phyloP scores from a whole-genome alignment of 2,113 vertebrate species.

The Rhineura floridana region DNA sequence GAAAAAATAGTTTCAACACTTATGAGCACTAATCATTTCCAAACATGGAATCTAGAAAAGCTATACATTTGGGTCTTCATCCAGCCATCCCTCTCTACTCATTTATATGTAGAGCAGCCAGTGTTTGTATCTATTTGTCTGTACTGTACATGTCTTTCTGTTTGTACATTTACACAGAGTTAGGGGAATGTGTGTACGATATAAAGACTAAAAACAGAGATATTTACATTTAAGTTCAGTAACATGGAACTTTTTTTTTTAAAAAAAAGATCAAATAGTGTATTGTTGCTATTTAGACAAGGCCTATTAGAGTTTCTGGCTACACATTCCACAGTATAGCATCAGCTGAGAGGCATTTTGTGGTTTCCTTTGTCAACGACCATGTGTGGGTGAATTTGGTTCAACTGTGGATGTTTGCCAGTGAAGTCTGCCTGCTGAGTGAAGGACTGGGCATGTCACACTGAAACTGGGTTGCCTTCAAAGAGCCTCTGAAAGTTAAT shows the following conservation, averaged over 20 bases:
- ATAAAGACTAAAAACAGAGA: not conserved
- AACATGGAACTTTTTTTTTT: constrained; percentile 12
- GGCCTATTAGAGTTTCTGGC: constrained; percentile 2
- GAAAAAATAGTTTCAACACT: not conserved
- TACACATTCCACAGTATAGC: not conserved
- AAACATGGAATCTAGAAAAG: not conserved
- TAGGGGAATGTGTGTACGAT: not conserved
- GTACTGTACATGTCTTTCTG: not conserved
- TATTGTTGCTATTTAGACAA: constrained; percentile 33
- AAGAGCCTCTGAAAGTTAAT: not conserved
- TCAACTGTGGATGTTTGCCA: not conserved
- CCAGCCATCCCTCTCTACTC: not conserved
- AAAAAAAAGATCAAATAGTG: constrained; percentile 16
- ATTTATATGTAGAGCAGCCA: not conserved
- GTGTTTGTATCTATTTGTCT: not conserved
- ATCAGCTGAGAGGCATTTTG: constrained; percentile 13
- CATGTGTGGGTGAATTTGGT: constrained; percentile 1
- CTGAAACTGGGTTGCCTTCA: not conserved
- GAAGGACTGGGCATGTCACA: constrained; percentile 1
- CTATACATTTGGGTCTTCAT: not conserved
- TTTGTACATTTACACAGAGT: not conserved
- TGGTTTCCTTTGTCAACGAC: not conserved
- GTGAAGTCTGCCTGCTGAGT: not conserved
- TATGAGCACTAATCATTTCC: not conserved
- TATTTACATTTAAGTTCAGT: constrained; percentile 28